These are phyloP conservation scores for Lethenteron reissneri DNA, from an alignment of 2,113 vertebrate species.

Conservation along the genomic window DNA sequence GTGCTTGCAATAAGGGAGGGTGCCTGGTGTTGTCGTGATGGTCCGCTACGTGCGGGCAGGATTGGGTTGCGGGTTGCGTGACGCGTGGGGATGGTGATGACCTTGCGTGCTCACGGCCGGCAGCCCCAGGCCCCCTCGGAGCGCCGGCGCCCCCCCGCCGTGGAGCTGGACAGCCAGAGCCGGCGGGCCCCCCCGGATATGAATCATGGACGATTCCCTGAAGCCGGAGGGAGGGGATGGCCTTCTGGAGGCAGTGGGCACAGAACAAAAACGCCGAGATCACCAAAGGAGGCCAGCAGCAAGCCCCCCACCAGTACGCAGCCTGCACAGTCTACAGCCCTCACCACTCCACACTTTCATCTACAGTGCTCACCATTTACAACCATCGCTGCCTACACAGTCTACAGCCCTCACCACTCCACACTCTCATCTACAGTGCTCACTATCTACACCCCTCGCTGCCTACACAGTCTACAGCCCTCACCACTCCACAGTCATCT, in stretches of 20 bases:
- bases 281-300: slow-evolving; percentile 61
- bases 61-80: background rate
- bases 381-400: too few relatives aligned
- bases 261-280: slow-evolving; percentile 80
- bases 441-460: too few relatives aligned
- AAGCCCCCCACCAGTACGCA: slow-evolving; percentile 28
- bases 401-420: too few relatives aligned
- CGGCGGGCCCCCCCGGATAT: slow-evolving; percentile 40
- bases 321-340: too few relatives aligned
- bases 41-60: background rate
- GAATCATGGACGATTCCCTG: slow-evolving; percentile 60
- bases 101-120: background rate
- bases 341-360: too few relatives aligned
- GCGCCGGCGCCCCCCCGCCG: slow-evolving; percentile 33
- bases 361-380: too few relatives aligned
- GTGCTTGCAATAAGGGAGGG: too few relatives aligned
- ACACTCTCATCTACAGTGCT: too few relatives aligned
- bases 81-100: background rate
- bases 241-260: slow-evolving; percentile 87
- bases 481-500: too few relatives aligned
- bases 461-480: too few relatives aligned
- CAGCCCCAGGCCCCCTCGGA: slow-evolving; percentile 13
- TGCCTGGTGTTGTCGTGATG: background rate
- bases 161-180: slow-evolving; percentile 2
- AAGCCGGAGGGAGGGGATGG: slow-evolving; percentile 91